phyloP scores from a whole-genome alignment of 2,888 invertebrate species.

The Ennomos quercinarius region DNA sequence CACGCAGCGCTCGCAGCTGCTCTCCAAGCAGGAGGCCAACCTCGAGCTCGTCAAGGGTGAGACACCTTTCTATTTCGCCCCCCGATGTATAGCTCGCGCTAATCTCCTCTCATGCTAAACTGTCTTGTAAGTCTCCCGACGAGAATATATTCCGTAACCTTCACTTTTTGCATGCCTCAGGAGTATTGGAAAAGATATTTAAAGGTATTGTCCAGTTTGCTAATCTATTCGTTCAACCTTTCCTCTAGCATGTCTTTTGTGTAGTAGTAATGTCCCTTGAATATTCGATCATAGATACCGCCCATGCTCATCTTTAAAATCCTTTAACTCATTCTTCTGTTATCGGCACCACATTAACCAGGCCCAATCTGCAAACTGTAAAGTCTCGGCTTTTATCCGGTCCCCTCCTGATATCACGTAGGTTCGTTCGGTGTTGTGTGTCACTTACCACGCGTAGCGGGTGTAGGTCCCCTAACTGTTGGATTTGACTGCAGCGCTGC shows the following conservation, averaged over 20 bases:
- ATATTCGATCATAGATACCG: conserved; percentile 3
- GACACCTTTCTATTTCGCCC: conserved; percentile 39
- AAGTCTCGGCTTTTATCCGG: not conserved
- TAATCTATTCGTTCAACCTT: conserved; percentile 54
- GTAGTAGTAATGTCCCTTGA: conserved; percentile 32
- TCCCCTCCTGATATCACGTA: conserved; percentile 4
- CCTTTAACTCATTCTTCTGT: not conserved
- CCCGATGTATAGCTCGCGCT: conserved; percentile 52
- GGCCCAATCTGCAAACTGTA: not conserved
- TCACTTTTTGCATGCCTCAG: conserved; percentile 86
- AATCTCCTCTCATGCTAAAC: conserved; percentile 63
- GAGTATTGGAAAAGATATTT: conserved; percentile 88
- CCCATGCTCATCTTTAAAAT: conserved; percentile 1
- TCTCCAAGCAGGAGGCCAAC: conserved; percentile 96
- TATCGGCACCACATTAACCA: conserved; percentile 1
- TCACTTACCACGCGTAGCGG: conserved; percentile 12
- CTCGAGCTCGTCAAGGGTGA: conserved; percentile 96
- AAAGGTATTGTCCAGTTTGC: conserved; percentile 86
- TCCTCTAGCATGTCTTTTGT: conserved; percentile 31
- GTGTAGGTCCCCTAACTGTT: conserved; percentile 11
- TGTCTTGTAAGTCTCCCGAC: conserved; percentile 47
- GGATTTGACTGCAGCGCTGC: conserved; percentile 87
- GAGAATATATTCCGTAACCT: conserved; percentile 64
- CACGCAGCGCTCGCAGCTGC: conserved; percentile 92
- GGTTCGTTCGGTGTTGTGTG: conserved; percentile 24